A percentile compares a stretch with the other conserved stretches of the same genome.
Evolutionary conservation across 2,113 vertebrate species (phyloP).

Genomic region (Hippolais icterina): DNA sequence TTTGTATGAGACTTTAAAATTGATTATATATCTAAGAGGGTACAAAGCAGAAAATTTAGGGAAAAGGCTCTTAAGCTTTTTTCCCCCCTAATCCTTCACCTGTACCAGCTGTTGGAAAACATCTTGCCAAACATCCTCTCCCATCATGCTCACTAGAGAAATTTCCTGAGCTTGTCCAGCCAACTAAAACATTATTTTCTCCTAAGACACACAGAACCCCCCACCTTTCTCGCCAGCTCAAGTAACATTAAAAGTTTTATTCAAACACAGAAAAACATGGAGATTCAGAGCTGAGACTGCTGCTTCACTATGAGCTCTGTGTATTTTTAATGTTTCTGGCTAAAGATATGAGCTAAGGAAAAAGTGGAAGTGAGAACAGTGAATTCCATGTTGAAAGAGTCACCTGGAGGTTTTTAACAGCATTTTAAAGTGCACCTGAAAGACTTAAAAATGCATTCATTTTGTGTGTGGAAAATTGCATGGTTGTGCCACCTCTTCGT

Average conservation of each 20-base stretch:
- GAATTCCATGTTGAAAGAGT: conserved; percentile 54
- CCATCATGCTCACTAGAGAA: conserved; percentile 52
- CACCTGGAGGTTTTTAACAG: conserved; percentile 32
- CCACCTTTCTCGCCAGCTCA: conserved; percentile 46
- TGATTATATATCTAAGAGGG: neutral
- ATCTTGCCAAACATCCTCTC: conserved; percentile 48
- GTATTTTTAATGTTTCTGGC: conserved; percentile 52
- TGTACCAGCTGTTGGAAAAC: conserved; percentile 41
- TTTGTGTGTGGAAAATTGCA: neutral
- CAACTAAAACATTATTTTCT: conserved; percentile 60
- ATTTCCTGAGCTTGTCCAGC: conserved; percentile 54
- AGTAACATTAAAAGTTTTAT: conserved; percentile 59
- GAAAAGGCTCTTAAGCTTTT: neutral
- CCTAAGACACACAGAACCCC: conserved; percentile 39
- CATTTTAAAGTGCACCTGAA: conserved; percentile 42
- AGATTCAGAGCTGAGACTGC: conserved; percentile 23
- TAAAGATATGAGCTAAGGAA: conserved; percentile 43
- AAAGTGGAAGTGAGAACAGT: conserved; percentile 51
- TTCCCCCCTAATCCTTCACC: conserved; percentile 11
- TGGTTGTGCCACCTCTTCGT: neutral
- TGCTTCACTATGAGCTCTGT: conserved; percentile 36
- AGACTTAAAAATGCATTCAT: neutral
- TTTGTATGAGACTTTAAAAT: neutral
- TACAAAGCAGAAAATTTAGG: neutral
- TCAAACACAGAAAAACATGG: conserved; percentile 48